Conservation (phyloP, 2,113 vertebrate genomes). For the Miniopterus natalensis region DNA sequence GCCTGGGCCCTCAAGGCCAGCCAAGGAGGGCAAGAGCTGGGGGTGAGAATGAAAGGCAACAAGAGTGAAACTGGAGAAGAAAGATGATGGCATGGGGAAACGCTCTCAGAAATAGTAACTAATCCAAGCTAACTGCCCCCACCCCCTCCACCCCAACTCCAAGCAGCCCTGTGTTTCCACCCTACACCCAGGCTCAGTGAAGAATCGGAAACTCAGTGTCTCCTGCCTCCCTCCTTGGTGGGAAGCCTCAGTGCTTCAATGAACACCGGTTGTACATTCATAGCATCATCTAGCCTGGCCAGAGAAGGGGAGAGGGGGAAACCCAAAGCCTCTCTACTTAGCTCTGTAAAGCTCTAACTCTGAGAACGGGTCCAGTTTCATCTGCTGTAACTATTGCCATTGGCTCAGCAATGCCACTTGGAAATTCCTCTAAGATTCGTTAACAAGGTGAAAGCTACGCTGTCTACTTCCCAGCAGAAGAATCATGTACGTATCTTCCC, state of each 20-base stretch:
- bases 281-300: neutral
- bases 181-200: fast-evolving
- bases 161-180: neutral
- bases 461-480: constrained; percentile 42
- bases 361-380: neutral
- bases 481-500: neutral
- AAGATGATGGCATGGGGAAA: neutral
- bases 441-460: neutral
- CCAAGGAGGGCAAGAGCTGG: neutral
- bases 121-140: neutral
- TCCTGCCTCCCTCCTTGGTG: neutral
- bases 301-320: neutral
- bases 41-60: neutral
- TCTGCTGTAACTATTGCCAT: neutral
- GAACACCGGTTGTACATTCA: fast-evolving
- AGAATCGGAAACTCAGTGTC: neutral
- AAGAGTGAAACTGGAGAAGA: neutral
- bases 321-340: neutral
- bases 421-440: neutral
- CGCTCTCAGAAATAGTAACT: neutral
- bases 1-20: neutral
- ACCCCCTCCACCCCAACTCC: too few relatives aligned
- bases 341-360: neutral
- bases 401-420: neutral
- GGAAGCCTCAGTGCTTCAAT: neutral